phyloP scores from a whole-genome alignment of 2,888 invertebrate species.

The Pheosia gnoma region DNA sequence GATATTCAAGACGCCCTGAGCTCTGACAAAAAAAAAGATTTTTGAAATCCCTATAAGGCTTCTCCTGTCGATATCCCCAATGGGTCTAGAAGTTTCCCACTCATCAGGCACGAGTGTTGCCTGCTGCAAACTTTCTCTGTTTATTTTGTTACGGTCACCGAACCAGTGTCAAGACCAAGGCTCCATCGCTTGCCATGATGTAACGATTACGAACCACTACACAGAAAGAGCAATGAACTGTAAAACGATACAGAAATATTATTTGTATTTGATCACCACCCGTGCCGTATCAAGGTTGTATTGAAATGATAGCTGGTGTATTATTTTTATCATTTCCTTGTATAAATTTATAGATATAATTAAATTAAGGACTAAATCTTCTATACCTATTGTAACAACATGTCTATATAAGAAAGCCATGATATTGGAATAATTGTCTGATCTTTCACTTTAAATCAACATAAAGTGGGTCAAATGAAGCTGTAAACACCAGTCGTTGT shows the following conservation, averaged over 20 bases:
- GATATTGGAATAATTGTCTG: too few species aligned
- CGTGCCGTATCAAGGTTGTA: not conserved
- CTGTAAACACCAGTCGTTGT: not conserved
- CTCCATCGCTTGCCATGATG: not conserved
- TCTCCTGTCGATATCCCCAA: too few species aligned
- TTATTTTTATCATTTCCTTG: not conserved
- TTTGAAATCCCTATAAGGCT: too few species aligned
- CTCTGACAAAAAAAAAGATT: too few species aligned
- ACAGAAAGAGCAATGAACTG: slow-evolving; percentile 5
- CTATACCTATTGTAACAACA: too few species aligned
- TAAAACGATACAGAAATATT: slow-evolving; percentile 2
- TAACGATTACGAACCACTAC: not conserved
- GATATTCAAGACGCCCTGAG: too few species aligned
- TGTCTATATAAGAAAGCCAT: too few species aligned
- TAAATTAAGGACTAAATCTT: too few species aligned
- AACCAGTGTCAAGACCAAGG: slow-evolving; percentile 9
- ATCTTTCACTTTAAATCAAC: too few species aligned
- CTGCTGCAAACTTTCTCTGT: not conserved
- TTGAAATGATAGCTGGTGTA: not conserved
- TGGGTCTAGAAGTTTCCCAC: too few species aligned
- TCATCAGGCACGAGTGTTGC: not conserved
- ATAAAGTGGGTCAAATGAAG: not conserved
- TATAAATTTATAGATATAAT: too few species aligned
- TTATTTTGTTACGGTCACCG: slow-evolving; percentile 2
- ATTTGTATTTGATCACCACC: slow-evolving; percentile 3